Evolutionary conservation across 2,888 invertebrate genomes (phyloP).

Genomic region (Chydorus sphaericus): DNA sequence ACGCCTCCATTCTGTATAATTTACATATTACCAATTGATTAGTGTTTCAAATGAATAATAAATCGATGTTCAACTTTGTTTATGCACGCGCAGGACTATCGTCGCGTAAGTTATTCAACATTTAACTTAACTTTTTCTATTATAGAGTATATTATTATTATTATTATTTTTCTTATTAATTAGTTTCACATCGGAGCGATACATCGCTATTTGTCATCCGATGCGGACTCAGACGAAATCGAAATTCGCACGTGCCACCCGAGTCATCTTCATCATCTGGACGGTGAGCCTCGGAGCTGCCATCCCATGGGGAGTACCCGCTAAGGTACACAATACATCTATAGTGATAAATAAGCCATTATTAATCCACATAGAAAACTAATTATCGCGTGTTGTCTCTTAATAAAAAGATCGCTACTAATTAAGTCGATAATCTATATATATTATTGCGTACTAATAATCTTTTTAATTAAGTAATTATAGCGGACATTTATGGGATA

Average conservation of each 20-base stretch:
- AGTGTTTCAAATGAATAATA: no score
- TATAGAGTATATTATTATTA: no score
- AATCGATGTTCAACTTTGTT: no score
- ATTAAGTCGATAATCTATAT: not conserved
- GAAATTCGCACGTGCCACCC: conserved; percentile 62
- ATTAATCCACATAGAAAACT: not conserved
- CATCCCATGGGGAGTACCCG: conserved; percentile 38
- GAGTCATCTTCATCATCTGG: conserved; percentile 68
- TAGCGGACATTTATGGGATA: not conserved
- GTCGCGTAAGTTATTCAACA: no score
- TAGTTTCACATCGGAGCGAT: conserved; percentile 73
- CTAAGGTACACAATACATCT: not conserved
- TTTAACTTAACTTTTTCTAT: no score
- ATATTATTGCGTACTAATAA: not conserved
- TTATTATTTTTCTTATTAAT: no score
- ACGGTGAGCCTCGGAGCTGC: conserved; percentile 46
- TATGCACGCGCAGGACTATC: no score
- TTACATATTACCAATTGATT: no score
- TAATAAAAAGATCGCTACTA: not conserved
- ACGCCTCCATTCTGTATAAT: conserved; percentile 58
- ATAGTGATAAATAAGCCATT: not conserved
- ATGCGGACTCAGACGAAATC: conserved; percentile 70
- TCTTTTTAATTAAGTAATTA: not conserved
- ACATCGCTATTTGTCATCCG: conserved; percentile 74
- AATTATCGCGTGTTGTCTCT: not conserved